Percentiles rank a stretch among this genome's conserved stretches.
Evolutionary conservation across 2,113 vertebrate species (phyloP).

Genomic region (Acanthisitta chloris): DNA sequence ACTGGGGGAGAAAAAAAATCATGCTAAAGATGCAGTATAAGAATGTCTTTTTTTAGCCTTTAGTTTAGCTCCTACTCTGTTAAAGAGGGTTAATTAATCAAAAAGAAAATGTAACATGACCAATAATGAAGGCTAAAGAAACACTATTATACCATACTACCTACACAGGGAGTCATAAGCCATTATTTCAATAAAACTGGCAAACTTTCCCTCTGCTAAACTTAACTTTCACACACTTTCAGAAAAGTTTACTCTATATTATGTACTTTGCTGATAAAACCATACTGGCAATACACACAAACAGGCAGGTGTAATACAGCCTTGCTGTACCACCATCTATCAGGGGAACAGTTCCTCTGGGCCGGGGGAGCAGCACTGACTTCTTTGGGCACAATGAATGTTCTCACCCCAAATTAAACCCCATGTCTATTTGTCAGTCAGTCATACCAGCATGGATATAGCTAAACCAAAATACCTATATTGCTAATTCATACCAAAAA

Average conservation of each 20-base stretch:
- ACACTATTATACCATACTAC: neutral
- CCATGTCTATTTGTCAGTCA: neutral
- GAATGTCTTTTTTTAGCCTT: neutral
- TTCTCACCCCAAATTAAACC: neutral
- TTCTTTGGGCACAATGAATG: neutral
- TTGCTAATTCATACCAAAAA: neutral
- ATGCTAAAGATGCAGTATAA: neutral
- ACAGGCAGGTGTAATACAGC: neutral
- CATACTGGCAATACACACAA: neutral
- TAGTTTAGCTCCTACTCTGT: neutral
- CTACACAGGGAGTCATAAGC: neutral
- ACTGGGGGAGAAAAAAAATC: neutral
- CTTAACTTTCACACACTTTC: neutral
- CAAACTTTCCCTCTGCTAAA: neutral
- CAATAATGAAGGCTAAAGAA: neutral
- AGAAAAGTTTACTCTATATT: neutral
- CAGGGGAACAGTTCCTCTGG: neutral
- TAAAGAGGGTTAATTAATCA: neutral
- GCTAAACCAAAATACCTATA: neutral
- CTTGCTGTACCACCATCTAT: neutral
- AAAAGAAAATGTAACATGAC: neutral
- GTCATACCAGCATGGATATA: neutral
- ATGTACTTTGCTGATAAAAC: neutral
- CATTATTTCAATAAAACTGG: neutral
- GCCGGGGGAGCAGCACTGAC: neutral